Base-by-base conservation (phyloP, 2,113 vertebrate genomes). In the Rhinopithecus roxellana region DNA sequence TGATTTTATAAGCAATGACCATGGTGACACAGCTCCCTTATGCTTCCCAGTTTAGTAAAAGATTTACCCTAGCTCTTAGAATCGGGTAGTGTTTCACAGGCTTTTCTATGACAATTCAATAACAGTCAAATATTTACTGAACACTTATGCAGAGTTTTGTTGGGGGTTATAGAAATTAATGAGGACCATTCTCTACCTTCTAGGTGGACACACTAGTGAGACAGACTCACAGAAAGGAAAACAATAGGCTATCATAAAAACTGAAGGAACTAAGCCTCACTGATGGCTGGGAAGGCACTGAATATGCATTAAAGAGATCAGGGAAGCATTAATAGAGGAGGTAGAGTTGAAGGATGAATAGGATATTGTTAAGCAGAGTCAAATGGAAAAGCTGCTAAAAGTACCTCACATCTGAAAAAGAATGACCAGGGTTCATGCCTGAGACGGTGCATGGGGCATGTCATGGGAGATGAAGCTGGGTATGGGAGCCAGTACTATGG, bases 41-140 rank as follows among this genome's bases (percentile, higher is more conserved):
- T 12, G 27, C 13, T 25, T 22, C 27, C 40, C 23, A 13, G 8
- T 55, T 52, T 90, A n/a, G 43, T n/a, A 45, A 94, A 94, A 85
- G 8, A 67, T 82, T 45, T 86, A 12, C 8, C 22, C 23, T n/a
- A n/a, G 6, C 16, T 93, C 40, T 67, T 70, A 48, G n/a, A 83
- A 57, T 35, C 50, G 7, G 27, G 7, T 40, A 30, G n/a, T 13
- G 13, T 9, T 59, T 32, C 20, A 2, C 12, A 5, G 9, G 22
- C 9, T 89, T 92, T 77, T 74, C 81, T 69, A 22, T n/a, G n/a
- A 69, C n/a, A 64, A 92, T 85, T 92, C 79, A 61, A 4, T 64
- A 59, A 52, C 90, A 92, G 59, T 38, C 11, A 91, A 82, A 67
- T 82, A 86, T 89, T 75, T 96, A 67, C 75, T 61, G n/a, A 86